Evolutionary conservation across 2,888 invertebrate genomes (phyloP).

Genomic region (Quadriops clusia): DNA sequence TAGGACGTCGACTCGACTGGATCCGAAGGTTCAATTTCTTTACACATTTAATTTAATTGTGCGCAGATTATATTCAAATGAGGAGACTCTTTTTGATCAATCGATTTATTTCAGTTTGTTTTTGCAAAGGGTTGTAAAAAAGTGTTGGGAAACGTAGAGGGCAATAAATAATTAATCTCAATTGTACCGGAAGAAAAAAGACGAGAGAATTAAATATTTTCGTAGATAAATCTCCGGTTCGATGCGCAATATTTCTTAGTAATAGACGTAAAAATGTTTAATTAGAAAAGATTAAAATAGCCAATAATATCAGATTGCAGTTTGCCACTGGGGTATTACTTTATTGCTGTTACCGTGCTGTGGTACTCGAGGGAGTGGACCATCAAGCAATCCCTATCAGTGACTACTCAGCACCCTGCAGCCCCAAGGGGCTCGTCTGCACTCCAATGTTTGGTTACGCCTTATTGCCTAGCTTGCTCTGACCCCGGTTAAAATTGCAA

Average conservation of each 20-base stretch:
- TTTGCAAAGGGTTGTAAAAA: not conserved
- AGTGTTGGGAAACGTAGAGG: slow-evolving; percentile 4
- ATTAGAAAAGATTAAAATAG: slow-evolving; percentile 15
- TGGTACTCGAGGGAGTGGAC: slow-evolving; percentile 14
- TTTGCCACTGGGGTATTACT: slow-evolving; percentile 14
- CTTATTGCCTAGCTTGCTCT: slow-evolving; percentile 31
- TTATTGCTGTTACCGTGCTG: slow-evolving; percentile 15
- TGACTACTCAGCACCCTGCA: slow-evolving; percentile 33
- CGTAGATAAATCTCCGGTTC: too few species aligned
- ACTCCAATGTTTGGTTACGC: slow-evolving; percentile 36
- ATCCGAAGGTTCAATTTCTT: slow-evolving; percentile 21
- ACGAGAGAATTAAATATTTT: too few species aligned
- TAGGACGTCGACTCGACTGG: slow-evolving; percentile 19
- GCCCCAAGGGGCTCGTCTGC: slow-evolving; percentile 31
- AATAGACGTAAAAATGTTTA: slow-evolving; percentile 7
- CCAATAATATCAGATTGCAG: slow-evolving; percentile 15
- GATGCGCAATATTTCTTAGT: too few species aligned
- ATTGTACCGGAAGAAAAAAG: too few species aligned
- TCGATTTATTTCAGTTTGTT: not conserved
- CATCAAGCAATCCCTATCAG: slow-evolving; percentile 21
- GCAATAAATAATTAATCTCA: too few species aligned
- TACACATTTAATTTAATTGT: slow-evolving; percentile 20
- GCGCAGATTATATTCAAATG: slow-evolving; percentile 15
- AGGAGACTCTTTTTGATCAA: slow-evolving; percentile 1
- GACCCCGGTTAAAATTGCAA: slow-evolving; percentile 21